These are phyloP conservation scores for Pollenia angustigena DNA, from an alignment of 2,888 invertebrate species.

Conservation along the genomic window DNA sequence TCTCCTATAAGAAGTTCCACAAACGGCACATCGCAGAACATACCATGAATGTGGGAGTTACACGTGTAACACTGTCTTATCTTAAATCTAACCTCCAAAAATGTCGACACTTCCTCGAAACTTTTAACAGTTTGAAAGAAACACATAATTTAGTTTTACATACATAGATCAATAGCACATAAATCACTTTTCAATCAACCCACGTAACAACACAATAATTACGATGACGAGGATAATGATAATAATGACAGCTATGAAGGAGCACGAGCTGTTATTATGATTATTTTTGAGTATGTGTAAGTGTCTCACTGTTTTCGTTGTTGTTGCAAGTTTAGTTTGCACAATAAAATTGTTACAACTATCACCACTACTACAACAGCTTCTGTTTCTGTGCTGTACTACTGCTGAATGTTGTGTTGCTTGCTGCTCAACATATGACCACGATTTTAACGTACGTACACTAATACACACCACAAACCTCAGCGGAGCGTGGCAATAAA, in stretches of 20 bases:
- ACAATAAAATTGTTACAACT: slow-evolving; percentile 51
- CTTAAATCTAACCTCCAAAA: too few species aligned
- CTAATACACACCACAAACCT: slow-evolving; percentile 77
- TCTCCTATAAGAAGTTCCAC: too few species aligned
- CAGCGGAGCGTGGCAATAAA: slow-evolving; percentile 82
- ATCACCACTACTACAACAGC: slow-evolving; percentile 7
- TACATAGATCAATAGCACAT: not conserved
- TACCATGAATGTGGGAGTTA: too few species aligned
- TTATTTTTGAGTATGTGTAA: slow-evolving; percentile 26
- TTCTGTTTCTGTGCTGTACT: not conserved
- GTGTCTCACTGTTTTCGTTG: not conserved
- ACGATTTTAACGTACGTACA: slow-evolving; percentile 69
- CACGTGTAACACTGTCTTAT: too few species aligned
- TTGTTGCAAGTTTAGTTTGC: slow-evolving; percentile 47
- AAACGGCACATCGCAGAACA: too few species aligned
- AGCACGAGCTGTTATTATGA: slow-evolving; percentile 54
- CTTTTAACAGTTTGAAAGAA: not conserved
- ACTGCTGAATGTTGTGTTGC: slow-evolving; percentile 6
- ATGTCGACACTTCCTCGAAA: too few species aligned
- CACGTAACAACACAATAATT: slow-evolving; percentile 24
- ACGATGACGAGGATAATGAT: slow-evolving; percentile 51
- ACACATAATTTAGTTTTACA: not conserved
- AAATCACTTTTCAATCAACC: not conserved
- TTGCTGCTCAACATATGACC: slow-evolving; percentile 58
- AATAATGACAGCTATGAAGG: slow-evolving; percentile 56